Conservation (phyloP, 2,888 invertebrate species). For the Drosophila multiciliata region DNA sequence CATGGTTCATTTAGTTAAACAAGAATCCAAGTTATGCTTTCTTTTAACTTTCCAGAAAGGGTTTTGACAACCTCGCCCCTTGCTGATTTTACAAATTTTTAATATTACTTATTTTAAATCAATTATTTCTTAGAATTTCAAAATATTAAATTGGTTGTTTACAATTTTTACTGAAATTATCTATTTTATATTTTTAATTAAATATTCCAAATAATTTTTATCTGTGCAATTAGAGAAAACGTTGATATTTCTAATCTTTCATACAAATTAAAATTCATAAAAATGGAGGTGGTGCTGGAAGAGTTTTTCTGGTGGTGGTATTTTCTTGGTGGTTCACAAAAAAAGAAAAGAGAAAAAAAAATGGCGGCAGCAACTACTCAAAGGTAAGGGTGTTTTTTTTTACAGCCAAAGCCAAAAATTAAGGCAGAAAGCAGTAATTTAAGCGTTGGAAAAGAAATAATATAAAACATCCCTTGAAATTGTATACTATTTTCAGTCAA, state of each 20-base stretch:
- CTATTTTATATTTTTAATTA: background rate
- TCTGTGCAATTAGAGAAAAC: background rate
- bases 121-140: background rate
- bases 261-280: background rate
- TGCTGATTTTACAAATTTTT: background rate
- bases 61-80: background rate
- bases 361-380: slow-evolving; percentile 29
- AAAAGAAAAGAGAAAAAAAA: slow-evolving; percentile 30
- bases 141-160: background rate
- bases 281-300: background rate
- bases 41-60: background rate
- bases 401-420: slow-evolving; percentile 24
- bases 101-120: background rate
- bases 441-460: slow-evolving; percentile 6
- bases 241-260: background rate
- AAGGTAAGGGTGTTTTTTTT: slow-evolving; percentile 26
- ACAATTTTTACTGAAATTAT: too few relatives aligned
- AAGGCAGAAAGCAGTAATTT: slow-evolving; percentile 30
- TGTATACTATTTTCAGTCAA: slow-evolving; percentile 16
- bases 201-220: background rate
- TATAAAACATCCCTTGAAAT: slow-evolving; percentile 29
- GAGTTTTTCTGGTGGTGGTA: slow-evolving; percentile 10
- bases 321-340: slow-evolving; percentile 21
- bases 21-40: background rate
- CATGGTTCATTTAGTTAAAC: background rate